Evolutionary conservation across 2,888 invertebrate species (phyloP), one percentile per base, ranked within the genome.

Genomic region (Sthenelais limicola): DNA sequence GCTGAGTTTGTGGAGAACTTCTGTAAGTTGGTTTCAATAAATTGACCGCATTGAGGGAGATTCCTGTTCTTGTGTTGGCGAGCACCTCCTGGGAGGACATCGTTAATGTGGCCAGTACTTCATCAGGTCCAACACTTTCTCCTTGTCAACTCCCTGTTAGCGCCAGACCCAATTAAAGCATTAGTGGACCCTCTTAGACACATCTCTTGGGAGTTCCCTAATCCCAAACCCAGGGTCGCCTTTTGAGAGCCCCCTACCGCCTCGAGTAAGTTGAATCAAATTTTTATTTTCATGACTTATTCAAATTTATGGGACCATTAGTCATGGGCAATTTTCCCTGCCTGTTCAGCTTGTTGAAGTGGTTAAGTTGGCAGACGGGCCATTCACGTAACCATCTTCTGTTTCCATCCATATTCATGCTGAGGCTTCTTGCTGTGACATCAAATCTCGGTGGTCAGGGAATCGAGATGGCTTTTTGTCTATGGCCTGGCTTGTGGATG

Each of bases 211-310:
- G n/a, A n/a, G n/a, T n/a, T n/a, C n/a, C n/a, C n/a, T n/a, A n/a
- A n/a, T n/a, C n/a, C n/a, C n/a, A n/a, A n/a, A n/a, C n/a, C n/a
- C n/a, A n/a, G n/a, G n/a, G n/a, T n/a, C n/a, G n/a, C n/a, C n/a
- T n/a, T n/a, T n/a, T n/a, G n/a, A n/a, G n/a, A n/a, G n/a, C n/a
- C n/a, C n/a, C n/a, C n/a, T n/a, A n/a, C n/a, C n/a, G n/a, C 62
- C 12, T 4, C 38, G 62, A 38, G 62, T n/a, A n/a, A 62, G 62
- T 62, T 62, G 35, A 62, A 62, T 62, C 62, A 38, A 62, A 62
- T 62, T 62, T 62, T 62, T 35, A 62, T 62, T 62, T 35, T 62
- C 62, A 62, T 62, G 62, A 62, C 62, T 62, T 62, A 62, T 62
- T 62, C 62, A 62, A 62, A 62, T 38, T 62, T 35, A 38, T 38